Percentiles rank a stretch among this genome's conserved stretches.
Conservation (phyloP, 2,797 vertebrate species). For the Neosalanx taihuensis region DNA sequence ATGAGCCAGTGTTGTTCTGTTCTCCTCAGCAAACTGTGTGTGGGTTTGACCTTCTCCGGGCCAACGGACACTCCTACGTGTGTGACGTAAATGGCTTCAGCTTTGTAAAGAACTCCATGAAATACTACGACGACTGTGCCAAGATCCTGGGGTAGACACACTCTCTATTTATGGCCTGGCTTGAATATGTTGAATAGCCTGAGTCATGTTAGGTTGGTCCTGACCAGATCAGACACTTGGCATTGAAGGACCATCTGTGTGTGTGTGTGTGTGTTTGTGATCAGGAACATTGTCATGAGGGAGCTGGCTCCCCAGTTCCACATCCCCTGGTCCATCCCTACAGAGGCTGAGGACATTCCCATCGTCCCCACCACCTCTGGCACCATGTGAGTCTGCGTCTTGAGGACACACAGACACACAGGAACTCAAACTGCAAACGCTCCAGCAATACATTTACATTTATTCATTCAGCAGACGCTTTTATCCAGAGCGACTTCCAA, state of each 20-base stretch:
- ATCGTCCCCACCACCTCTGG: constrained; percentile 98
- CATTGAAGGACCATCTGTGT: not conserved
- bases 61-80: constrained; percentile 95
- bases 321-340: constrained; percentile 98
- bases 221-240: not conserved
- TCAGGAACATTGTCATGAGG: constrained; percentile 96
- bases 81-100: constrained; percentile 99
- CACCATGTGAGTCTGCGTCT: constrained; percentile 85
- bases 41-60: constrained; percentile 95
- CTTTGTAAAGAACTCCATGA: constrained; percentile 99
- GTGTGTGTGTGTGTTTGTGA: not conserved
- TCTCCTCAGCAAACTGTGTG: constrained; percentile 92
- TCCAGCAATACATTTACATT: not conserved
- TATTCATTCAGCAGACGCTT: too few species aligned
- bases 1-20: not conserved
- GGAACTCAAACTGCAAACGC: not conserved
- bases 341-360: constrained; percentile 97
- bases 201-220: not conserved
- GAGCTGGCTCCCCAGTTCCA: constrained; percentile 98
- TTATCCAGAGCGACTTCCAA: too few species aligned
- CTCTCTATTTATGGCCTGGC: not conserved
- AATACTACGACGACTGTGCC: constrained; percentile 99
- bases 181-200: not conserved
- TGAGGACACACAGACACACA: not conserved
- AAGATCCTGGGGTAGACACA: constrained; percentile 91